phyloP scores from a whole-genome alignment of 2,888 invertebrate genomes.

The Tribolium freemani region DNA sequence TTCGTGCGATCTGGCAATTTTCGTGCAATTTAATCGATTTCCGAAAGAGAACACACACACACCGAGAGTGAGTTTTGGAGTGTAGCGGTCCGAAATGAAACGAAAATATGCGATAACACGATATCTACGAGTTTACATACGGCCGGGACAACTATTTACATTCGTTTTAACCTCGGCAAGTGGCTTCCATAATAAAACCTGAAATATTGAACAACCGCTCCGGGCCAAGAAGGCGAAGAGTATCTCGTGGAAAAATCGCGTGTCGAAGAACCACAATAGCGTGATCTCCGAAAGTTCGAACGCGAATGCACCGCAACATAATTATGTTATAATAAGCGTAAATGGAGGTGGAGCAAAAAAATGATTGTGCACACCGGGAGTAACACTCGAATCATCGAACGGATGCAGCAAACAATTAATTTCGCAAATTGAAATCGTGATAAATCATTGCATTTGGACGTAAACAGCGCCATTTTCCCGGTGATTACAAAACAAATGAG shows the following conservation, averaged over 20 bases:
- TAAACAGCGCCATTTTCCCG: constrained; percentile 33
- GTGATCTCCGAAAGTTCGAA: constrained; percentile 14
- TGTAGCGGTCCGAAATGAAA: neutral
- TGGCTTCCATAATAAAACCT: constrained; percentile 32
- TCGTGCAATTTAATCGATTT: too few relatives aligned
- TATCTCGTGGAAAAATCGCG: constrained; percentile 20
- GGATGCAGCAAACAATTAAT: constrained; percentile 34
- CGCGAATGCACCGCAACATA: constrained; percentile 1
- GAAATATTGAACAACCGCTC: constrained; percentile 33
- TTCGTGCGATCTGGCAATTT: too few relatives aligned
- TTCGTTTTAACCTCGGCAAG: constrained; percentile 33
- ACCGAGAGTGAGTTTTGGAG: too few relatives aligned
- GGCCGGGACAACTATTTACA: constrained; percentile 32
- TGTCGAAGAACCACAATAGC: constrained; percentile 14
- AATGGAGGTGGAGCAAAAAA: neutral
- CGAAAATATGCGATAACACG: constrained; percentile 34
- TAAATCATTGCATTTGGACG: constrained; percentile 32
- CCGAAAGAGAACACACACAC: too few relatives aligned
- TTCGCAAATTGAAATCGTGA: constrained; percentile 36
- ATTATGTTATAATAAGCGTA: constrained; percentile 3
- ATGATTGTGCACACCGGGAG: neutral
- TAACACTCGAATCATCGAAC: constrained; percentile 1
- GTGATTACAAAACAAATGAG: constrained; percentile 31
- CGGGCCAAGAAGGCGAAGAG: constrained; percentile 15
- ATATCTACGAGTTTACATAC: constrained; percentile 23